Percentiles rank a stretch among this genome's conserved stretches.
phyloP scores from a whole-genome alignment of 2,888 invertebrate species.

The Dolichopus griseipennis region DNA sequence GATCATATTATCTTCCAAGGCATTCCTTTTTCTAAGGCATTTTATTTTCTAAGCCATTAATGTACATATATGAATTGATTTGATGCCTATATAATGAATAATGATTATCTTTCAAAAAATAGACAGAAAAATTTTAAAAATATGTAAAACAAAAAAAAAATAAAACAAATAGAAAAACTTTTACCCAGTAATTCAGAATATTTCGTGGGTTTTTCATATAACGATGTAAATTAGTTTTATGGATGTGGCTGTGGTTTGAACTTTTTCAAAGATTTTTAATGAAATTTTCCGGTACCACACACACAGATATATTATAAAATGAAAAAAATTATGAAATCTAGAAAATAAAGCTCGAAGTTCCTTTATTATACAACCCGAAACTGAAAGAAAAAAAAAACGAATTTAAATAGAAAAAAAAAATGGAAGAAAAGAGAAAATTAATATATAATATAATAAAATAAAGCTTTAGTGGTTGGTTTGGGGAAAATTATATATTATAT shows the following conservation, averaged over 20 bases:
- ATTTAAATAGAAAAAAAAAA: neutral
- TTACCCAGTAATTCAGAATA: neutral
- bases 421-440: neutral
- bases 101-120: too few relatives aligned
- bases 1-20: too few relatives aligned
- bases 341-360: neutral
- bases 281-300: constrained; percentile 6
- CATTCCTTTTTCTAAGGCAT: too few relatives aligned
- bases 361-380: neutral
- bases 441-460: neutral
- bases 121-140: too few relatives aligned
- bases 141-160: too few relatives aligned
- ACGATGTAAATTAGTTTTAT: constrained; percentile 6
- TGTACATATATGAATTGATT: too few relatives aligned
- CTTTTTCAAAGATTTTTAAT: constrained; percentile 4
- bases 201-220: neutral
- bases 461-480: neutral
- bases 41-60: too few relatives aligned
- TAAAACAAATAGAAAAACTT: neutral
- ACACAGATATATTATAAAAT: neutral
- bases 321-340: neutral
- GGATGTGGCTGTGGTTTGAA: constrained; percentile 3
- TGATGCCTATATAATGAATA: too few relatives aligned
- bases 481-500: too few relatives aligned
- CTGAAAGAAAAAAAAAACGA: neutral